Conservation (phyloP, 2,797 vertebrate species). For the Neosilurus mollespiculum region DNA sequence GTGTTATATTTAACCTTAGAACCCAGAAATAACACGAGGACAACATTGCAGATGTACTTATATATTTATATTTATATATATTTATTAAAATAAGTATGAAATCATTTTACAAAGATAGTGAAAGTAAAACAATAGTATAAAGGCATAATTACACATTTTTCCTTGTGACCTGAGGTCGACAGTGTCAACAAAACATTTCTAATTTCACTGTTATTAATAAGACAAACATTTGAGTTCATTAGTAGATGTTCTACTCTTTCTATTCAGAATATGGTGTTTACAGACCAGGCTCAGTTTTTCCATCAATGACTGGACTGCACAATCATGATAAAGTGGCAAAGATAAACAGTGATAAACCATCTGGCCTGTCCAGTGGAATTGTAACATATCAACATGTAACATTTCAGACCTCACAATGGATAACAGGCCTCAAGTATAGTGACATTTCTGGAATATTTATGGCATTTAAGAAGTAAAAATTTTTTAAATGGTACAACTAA, state of each 20-base stretch:
- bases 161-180: constrained; percentile 62
- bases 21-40: not conserved
- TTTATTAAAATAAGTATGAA: constrained; percentile 74
- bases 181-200: constrained; percentile 59
- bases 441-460: constrained; percentile 63
- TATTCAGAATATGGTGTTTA: constrained; percentile 32
- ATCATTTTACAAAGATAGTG: constrained; percentile 59
- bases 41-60: not conserved
- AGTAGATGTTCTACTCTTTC: constrained; percentile 47
- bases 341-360: constrained; percentile 40
- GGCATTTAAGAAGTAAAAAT: constrained; percentile 37
- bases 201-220: constrained; percentile 59
- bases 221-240: constrained; percentile 67
- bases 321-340: constrained; percentile 38
- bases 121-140: constrained; percentile 67
- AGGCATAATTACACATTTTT: constrained; percentile 59
- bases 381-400: constrained; percentile 17
- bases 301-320: constrained; percentile 11
- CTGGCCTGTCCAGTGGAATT: constrained; percentile 45
- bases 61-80: constrained; percentile 62
- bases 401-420: constrained; percentile 51
- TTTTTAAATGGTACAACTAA: constrained; percentile 56
- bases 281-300: constrained; percentile 15
- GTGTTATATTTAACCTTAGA: too few species aligned
- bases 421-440: constrained; percentile 51